Evolutionary conservation across 2,113 vertebrate species (phyloP), one percentile per base, ranked within the genome.

Genomic region (Ptilorrhoa leucosticta): DNA sequence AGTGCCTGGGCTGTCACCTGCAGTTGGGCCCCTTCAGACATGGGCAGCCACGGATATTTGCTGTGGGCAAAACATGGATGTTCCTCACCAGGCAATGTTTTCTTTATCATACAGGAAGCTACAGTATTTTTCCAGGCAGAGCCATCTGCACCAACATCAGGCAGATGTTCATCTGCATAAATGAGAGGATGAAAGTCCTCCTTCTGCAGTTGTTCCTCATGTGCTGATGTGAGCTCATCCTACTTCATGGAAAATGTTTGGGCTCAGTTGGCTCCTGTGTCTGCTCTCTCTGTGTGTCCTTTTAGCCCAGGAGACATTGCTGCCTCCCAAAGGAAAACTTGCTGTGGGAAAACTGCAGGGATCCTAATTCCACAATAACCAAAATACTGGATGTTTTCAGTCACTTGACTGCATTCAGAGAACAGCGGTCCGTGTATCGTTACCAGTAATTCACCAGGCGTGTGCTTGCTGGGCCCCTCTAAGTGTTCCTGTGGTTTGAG

Each of bases 311-410:
- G 58, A 82, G 35, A 45, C 27, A 7, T 35, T 33, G 6, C 61
- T 89, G 65, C 18, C 30, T 92, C 79, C 45, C 66, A 76, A 37
- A 61, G 39, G 50, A 5, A 4, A 68, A 56, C 33, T 79, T 84
- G 39, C 65, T 47, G 21, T 84, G 51, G 57, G 53, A 72, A 75
- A 89, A 69, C 81, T 68, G 51, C 64, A 90, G 68, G 76, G 83
- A 63, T 94, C 45, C 31, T 65, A 30, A 76, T 76, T 89, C 57
- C 5, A 6, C 81, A 72, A 33, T 26, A 76, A 57, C 31, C 27
- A 76, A 71, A 70, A 23, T 60, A 21, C 6, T 76, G 47, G 11
- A 40, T 64, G 61, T 58, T 89, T 90, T 88, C 75, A 73, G 64
- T 78, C 22, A 68, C 60, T 78, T 73, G 57, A 44, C 19, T 48